A percentile compares a stretch with the other conserved stretches of the same genome.
Evolutionary conservation across 2,113 vertebrate genomes (phyloP).

Genomic region (Ciconia boyciana): DNA sequence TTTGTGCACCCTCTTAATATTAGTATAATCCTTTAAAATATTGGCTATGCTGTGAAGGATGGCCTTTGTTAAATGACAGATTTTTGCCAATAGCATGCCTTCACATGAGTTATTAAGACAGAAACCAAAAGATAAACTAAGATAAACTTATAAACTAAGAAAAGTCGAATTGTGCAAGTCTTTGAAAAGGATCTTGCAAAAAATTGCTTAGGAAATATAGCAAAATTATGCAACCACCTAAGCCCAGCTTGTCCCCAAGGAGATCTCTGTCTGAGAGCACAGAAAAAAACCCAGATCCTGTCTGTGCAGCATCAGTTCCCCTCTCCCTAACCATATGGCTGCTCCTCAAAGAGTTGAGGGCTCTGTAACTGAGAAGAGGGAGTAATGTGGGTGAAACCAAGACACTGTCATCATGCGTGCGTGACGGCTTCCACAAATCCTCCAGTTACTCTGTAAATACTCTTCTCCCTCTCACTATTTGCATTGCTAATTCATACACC

Average conservation of each 20-base stretch:
- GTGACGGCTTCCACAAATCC: background rate
- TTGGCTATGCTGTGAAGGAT: background rate
- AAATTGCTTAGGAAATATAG: background rate
- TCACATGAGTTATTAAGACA: background rate
- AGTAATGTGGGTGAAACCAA: background rate
- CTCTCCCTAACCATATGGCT: background rate
- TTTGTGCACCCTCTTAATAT: background rate
- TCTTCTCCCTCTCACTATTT: background rate
- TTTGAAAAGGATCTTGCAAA: slow-evolving; percentile 15
- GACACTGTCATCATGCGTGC: background rate
- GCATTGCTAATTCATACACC: background rate
- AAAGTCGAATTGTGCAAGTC: background rate
- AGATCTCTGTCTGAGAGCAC: background rate
- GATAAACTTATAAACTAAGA: background rate
- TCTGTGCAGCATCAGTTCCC: background rate
- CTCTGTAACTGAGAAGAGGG: background rate
- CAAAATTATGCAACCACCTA: background rate
- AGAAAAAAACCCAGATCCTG: background rate
- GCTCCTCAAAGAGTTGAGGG: background rate
- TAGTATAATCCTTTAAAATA: background rate
- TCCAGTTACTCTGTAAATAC: background rate
- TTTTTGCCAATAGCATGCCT: background rate
- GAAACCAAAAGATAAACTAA: background rate
- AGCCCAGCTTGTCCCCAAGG: background rate
- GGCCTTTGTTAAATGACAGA: background rate